A percentile compares a stretch with the other conserved stretches of the same genome.
Evolutionary conservation across 2,888 invertebrate species (phyloP).

Genomic region (Hedya salicella): DNA sequence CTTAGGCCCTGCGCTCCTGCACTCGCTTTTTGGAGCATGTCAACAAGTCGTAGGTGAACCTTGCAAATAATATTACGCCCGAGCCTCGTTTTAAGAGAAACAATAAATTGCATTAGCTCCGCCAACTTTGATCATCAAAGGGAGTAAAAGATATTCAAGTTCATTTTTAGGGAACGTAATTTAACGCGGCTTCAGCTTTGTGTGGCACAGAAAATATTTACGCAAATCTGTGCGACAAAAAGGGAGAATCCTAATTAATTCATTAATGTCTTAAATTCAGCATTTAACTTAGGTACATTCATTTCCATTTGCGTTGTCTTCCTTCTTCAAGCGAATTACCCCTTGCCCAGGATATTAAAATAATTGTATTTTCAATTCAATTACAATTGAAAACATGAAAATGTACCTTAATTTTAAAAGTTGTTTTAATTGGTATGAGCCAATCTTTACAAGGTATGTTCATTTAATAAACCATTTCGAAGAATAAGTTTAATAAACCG

Average conservation of each 20-base stretch:
- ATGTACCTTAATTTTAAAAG: too few species aligned
- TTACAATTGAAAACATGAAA: too few species aligned
- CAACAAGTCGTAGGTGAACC: slow-evolving; percentile 80
- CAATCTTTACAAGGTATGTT: too few species aligned
- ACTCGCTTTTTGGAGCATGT: slow-evolving; percentile 74
- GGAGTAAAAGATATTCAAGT: slow-evolving; percentile 70
- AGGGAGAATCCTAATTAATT: slow-evolving; percentile 74
- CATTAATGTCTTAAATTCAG: slow-evolving; percentile 71
- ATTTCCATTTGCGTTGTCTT: slow-evolving; percentile 38
- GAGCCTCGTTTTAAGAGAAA: slow-evolving; percentile 81
- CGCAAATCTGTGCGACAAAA: slow-evolving; percentile 65
- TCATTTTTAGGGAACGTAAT: slow-evolving; percentile 76
- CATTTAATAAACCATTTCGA: too few species aligned
- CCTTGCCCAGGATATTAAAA: not conserved
- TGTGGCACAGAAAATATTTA: slow-evolving; percentile 74
- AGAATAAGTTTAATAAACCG: too few species aligned
- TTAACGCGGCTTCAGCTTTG: slow-evolving; percentile 74
- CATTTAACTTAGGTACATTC: slow-evolving; percentile 50
- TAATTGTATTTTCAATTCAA: not conserved
- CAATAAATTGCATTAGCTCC: slow-evolving; percentile 81
- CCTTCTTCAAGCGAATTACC: slow-evolving; percentile 11
- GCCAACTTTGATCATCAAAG: slow-evolving; percentile 79
- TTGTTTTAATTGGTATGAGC: too few species aligned
- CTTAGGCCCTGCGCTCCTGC: slow-evolving; percentile 80
- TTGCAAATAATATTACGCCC: slow-evolving; percentile 77